These are phyloP conservation scores for Drosophila setifemur DNA, from an alignment of 1,140 invertebrate species.

Conservation along the genomic window DNA sequence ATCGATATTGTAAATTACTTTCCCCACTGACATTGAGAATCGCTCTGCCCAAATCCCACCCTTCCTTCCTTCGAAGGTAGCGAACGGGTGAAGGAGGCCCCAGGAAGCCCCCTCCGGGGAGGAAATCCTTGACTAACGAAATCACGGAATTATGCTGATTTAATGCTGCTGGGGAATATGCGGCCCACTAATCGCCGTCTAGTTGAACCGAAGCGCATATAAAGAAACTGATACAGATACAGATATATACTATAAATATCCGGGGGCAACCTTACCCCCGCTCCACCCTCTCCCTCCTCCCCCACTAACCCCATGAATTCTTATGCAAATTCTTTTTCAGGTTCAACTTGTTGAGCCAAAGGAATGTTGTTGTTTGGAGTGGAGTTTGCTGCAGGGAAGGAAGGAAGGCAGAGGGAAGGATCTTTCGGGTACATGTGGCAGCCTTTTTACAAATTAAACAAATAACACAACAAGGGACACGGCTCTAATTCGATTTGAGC, in stretches of 20 bases:
- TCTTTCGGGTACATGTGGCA: not conserved
- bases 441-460: slow-evolving; percentile 71
- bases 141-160: slow-evolving; percentile 61
- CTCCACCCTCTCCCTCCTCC: no score
- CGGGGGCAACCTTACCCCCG: no score
- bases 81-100: no score
- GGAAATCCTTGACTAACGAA: slow-evolving; percentile 18
- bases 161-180: slow-evolving; percentile 36
- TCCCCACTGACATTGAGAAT: slow-evolving; percentile 25
- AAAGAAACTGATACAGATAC: slow-evolving; percentile 9
- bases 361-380: slow-evolving; percentile 28
- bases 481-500: slow-evolving; percentile 68
- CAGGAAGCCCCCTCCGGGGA: no score
- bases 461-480: slow-evolving; percentile 65
- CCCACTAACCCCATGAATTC: slow-evolving; percentile 61
- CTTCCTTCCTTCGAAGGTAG: no score
- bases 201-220: not conserved
- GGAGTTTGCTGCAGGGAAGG: slow-evolving; percentile 9
- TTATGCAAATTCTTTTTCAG: slow-evolving; percentile 74
- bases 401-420: not conserved
- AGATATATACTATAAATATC: slow-evolving; percentile 10
- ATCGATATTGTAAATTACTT: slow-evolving; percentile 47
- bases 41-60: not conserved
- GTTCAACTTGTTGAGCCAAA: slow-evolving; percentile 44
- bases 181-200: slow-evolving; percentile 29